Conservation (phyloP, 2,113 vertebrate species). For the Actenoides hombroni region DNA sequence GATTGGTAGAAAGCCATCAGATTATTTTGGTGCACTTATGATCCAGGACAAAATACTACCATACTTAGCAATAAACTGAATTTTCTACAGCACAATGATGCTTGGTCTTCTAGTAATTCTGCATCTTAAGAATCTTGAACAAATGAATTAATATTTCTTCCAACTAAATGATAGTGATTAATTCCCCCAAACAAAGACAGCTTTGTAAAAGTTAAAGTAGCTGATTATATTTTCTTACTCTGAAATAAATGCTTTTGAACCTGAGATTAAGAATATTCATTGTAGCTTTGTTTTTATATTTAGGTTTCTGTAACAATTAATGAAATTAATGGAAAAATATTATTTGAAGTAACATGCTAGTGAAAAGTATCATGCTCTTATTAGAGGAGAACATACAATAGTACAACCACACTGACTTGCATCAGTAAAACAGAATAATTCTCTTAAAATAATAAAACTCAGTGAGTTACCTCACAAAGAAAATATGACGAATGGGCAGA, state of each 20-base stretch:
- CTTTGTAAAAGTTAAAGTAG: neutral
- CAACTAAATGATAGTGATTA: neutral
- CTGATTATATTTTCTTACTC: neutral
- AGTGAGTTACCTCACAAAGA: slow-evolving; percentile 77
- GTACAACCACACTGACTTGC: neutral
- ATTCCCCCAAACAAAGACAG: neutral
- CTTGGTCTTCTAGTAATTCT: neutral
- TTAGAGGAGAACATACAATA: neutral
- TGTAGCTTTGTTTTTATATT: neutral
- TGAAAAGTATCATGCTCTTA: neutral
- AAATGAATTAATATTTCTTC: neutral
- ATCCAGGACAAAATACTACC: neutral
- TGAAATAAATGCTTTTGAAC: neutral
- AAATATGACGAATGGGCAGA: neutral
- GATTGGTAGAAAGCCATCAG: neutral
- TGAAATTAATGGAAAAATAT: neutral
- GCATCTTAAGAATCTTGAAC: neutral
- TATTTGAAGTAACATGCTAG: neutral
- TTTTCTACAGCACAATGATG: neutral
- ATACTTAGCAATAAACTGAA: neutral
- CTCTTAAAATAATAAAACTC: neutral
- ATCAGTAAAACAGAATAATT: neutral
- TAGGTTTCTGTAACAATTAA: slow-evolving; percentile 8
- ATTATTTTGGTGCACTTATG: neutral
- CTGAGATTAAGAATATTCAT: neutral